Conservation (phyloP, 1,140 invertebrate species). For the Dolichoris vasculosae region DNA sequence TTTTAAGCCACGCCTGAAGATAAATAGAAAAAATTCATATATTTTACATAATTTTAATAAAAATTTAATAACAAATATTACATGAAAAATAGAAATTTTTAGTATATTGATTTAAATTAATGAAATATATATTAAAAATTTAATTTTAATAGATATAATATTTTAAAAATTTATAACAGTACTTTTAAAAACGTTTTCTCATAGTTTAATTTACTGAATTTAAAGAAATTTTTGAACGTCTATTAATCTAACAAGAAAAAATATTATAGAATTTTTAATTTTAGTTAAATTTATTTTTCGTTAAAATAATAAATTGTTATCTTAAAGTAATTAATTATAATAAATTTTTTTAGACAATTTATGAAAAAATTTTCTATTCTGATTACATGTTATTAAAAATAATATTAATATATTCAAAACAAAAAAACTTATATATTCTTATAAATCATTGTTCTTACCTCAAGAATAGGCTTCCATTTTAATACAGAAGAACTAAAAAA, state of each 20-base stretch:
- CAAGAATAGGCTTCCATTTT: slow-evolving; percentile 85
- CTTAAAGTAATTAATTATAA: background rate
- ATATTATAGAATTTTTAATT: background rate
- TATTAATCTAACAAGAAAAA: too few species aligned
- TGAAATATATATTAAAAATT: too few species aligned
- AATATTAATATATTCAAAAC: background rate
- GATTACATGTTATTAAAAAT: too few species aligned
- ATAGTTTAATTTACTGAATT: too few species aligned
- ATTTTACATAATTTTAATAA: slow-evolving; percentile 7
- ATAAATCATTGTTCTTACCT: slow-evolving; percentile 68
- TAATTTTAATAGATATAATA: too few species aligned
- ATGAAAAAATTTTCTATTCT: too few species aligned
- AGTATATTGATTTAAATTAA: background rate
- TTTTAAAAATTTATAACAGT: too few species aligned
- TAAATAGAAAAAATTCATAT: background rate
- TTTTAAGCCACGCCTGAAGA: slow-evolving; percentile 84
- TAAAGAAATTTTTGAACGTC: too few species aligned
- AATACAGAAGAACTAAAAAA: slow-evolving; percentile 92
- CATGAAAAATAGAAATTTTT: background rate
- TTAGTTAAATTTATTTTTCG: background rate
- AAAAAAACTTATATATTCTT: background rate
- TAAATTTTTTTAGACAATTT: background rate
- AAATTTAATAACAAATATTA: too few species aligned
- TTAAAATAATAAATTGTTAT: background rate
- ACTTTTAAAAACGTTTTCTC: too few species aligned